These are phyloP conservation scores for Clarias macrocephalus DNA, from an alignment of 2,113 vertebrate species.

Conservation along the genomic window DNA sequence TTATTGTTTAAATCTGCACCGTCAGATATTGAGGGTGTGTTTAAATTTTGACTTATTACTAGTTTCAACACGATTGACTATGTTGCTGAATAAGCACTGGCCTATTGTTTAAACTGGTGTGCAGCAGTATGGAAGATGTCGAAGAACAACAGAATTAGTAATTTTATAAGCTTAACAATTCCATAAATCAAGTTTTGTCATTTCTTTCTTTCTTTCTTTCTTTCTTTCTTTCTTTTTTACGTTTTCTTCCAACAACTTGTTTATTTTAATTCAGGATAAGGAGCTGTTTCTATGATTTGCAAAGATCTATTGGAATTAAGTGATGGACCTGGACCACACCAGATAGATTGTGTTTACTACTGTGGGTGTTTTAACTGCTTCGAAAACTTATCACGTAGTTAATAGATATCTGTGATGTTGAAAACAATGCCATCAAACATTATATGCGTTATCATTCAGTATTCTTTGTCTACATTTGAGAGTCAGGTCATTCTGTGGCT, in stretches of 20 bases:
- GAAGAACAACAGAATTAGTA: not conserved
- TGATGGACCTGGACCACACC: not conserved
- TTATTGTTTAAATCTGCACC: constrained; percentile 10
- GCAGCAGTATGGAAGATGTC: not conserved
- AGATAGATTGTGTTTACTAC: not conserved
- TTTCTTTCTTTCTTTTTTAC: not conserved
- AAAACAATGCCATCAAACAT: not conserved
- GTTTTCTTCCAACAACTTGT: not conserved
- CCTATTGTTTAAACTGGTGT: not conserved
- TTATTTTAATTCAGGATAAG: not conserved
- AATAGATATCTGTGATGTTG: not conserved
- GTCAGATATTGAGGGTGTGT: not conserved
- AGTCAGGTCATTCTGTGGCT: not conserved
- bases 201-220: not conserved
- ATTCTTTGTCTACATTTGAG: not conserved
- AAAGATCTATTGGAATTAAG: not conserved
- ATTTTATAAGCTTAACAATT: not conserved
- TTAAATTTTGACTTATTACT: not conserved
- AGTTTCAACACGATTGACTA: not conserved
- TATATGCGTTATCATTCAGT: not conserved
- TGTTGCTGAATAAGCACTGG: constrained; percentile 15
- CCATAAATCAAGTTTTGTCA: not conserved
- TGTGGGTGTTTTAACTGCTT: not conserved
- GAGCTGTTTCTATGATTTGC: not conserved
- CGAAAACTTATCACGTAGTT: not conserved